Percentiles rank a stretch among this genome's conserved stretches.
These are phyloP conservation scores for Chelonoidis abingdonii DNA, from an alignment of 2,113 vertebrate species.

Conservation along the genomic window DNA sequence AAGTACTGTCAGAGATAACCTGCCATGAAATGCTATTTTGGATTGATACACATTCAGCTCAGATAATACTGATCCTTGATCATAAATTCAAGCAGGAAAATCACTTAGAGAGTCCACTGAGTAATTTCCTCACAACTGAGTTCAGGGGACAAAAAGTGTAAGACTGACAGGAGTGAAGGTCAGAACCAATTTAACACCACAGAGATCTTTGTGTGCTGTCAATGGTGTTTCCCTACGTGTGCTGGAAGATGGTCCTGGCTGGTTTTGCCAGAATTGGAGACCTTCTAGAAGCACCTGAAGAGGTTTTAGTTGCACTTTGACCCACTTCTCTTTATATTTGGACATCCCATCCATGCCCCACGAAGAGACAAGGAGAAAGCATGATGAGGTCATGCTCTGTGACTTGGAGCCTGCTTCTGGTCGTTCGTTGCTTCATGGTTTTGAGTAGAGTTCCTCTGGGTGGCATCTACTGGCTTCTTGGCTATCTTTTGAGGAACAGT, in stretches of 20 bases:
- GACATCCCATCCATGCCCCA: not conserved
- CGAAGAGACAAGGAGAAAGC: not conserved
- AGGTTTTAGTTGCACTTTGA: not conserved
- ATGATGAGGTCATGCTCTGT: not conserved
- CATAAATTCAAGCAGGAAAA: slow-evolving; percentile 7
- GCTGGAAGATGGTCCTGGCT: too few species aligned
- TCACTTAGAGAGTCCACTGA: not conserved
- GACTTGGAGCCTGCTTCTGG: not conserved
- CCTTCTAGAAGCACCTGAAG: not conserved
- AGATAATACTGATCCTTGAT: not conserved
- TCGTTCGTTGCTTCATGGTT: not conserved
- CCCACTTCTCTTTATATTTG: not conserved
- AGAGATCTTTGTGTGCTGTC: too few species aligned
- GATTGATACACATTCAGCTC: not conserved
- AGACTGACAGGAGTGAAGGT: too few species aligned
- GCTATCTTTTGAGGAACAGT: not conserved
- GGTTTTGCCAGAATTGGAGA: too few species aligned
- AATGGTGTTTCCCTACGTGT: too few species aligned
- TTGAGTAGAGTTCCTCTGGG: not conserved
- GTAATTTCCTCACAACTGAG: not conserved
- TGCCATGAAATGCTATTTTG: slow-evolving; percentile 15
- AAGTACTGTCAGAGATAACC: not conserved
- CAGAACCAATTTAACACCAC: too few species aligned
- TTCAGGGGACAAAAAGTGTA: too few species aligned
- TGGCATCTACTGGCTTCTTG: not conserved